Evolutionary conservation across 1,140 invertebrate genomes (phyloP), one percentile per base, ranked within the genome.

Genomic region (Drosophila lini): DNA sequence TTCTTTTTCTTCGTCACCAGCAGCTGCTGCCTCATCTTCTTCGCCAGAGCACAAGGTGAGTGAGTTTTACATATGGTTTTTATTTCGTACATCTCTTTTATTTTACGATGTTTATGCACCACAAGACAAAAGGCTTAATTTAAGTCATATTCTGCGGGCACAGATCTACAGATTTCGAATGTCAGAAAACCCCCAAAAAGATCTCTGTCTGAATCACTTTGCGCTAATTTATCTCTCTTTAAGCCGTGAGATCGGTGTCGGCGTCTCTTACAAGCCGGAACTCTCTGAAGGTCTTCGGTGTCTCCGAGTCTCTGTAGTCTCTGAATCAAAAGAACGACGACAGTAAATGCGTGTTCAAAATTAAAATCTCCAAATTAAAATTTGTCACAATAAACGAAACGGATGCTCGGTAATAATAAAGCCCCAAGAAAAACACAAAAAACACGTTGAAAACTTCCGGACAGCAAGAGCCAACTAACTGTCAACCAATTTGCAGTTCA

Each of bases 51-150:
- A 89, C 83, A 88, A 88, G 83, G 83, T 88, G 80, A 88, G 83
- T 88, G 85, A 80, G 83, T 89, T 88, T 88, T 84, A 88, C 83
- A 88, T 88, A 77, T 74, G 84, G 53, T 67, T 60, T 78, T 62
- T 75, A 42, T 56, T 55, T 22, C 52, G 34, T 38, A 55, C 25
- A 34, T 55, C 52, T 38, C 52, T 38, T 36, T 7, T 25, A 67
- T 41, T 65, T 55, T 52, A 63, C 53, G 53, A 50, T 58, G 56
- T 63, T 56, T 63, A 57, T 78, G 60, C 53, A 63, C 22, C 64
- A 48, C 62, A 80, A 69, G 59, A 80, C 62, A 80, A 42, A 47
- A 65, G 74, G 63, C 67, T 78, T 75, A 53, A 75, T 83, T 83
- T 80, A 64, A 78, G 65, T 78, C 76, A 83, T 69, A 89, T 74